Base-by-base conservation (phyloP, 92 coral and sea anemone genomes). In the Porites divaricata region DNA sequence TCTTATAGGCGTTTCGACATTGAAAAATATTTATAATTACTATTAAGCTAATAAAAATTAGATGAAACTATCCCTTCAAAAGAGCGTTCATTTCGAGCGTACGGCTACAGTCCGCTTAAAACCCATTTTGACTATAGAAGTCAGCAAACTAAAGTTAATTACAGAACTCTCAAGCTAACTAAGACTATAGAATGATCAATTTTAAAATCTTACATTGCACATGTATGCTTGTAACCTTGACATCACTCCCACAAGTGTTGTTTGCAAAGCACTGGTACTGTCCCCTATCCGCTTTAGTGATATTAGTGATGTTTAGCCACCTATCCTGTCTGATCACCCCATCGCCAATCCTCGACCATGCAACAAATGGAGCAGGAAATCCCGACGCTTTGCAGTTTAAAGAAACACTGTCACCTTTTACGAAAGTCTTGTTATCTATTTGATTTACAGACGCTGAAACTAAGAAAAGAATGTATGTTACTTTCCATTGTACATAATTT, bases 221-320 rank as follows among this genome's bases (percentile, higher is more conserved):
- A 9, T 70, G 6, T 19, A 70, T 70, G 56, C 7, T 41, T 48
- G 9, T 16, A n/a, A 2, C 13, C 6, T 11, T 8, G 8, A 56
- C 15, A 4, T 1, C 17, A 26, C 49, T 49, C 9, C 75, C 75
- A 45, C 75, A 70, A 41, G 75, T 70, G 75, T 70, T 70, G 54
- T 48, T 70, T 6, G 57, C 75, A 41, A 17, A 23, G 75, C 75
- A 70, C n/a, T 4, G 8, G 75, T 70, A 70, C 1, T 45, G 17
- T 48, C 75, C 75, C 17, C 10, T 4, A 1, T 70, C 14, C 6
- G 48, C 22, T 70, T 21, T 70, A 24, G 7, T 19, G 54, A 70
- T 70, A 56, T 45, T 70, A 14, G 57, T 70, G 57, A 70, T 45
- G 75, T 45, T 70, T 45, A 70, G 10, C 75, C 75, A 70, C 10